Conservation (phyloP, 53 echinoderm and acorn worm genomes). For the Pentamera pediparva region DNA sequence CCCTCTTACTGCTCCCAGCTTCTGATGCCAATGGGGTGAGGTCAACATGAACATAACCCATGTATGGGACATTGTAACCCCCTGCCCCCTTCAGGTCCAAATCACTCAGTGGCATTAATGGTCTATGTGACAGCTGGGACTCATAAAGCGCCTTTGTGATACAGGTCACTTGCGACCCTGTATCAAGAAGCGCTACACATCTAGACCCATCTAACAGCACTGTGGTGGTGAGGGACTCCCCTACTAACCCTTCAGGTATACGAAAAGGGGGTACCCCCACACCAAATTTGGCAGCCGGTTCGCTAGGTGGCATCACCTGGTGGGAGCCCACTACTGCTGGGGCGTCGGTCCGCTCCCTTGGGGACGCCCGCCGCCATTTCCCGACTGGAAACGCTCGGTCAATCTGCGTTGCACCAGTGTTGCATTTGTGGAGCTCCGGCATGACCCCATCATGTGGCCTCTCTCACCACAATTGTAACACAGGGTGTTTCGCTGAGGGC, state of each 20-base stretch:
- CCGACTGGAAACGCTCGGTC: conserved; percentile 21
- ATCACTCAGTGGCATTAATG: conserved; percentile 28
- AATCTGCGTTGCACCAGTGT: conserved; percentile 27
- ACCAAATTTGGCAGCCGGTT: not conserved
- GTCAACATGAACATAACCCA: conserved; percentile 36
- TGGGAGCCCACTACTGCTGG: conserved; percentile 5
- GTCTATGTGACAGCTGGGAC: conserved; percentile 25
- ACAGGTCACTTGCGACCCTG: conserved; percentile 57
- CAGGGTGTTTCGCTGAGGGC: not conserved
- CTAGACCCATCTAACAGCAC: conserved; percentile 13
- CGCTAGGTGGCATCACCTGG: not conserved
- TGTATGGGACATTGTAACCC: conserved; percentile 45
- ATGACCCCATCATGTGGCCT: conserved; percentile 33
- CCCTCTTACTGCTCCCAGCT: conserved; percentile 13
- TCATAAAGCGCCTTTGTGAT: conserved; percentile 22
- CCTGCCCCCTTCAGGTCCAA: conserved; percentile 41
- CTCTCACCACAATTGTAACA: conserved; percentile 51
- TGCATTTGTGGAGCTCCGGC: conserved; percentile 27
- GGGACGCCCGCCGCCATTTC: conserved; percentile 42
- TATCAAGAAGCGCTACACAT: conserved; percentile 36
- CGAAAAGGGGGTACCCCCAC: not conserved
- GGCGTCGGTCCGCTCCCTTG: conserved; percentile 38
- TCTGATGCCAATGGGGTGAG: conserved; percentile 11
- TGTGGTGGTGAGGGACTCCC: conserved; percentile 16
- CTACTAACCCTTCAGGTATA: conserved; percentile 6